These are phyloP conservation scores for Eumacrocentrus americanus DNA, from an alignment of 2,888 invertebrate species.

Conservation along the genomic window DNA sequence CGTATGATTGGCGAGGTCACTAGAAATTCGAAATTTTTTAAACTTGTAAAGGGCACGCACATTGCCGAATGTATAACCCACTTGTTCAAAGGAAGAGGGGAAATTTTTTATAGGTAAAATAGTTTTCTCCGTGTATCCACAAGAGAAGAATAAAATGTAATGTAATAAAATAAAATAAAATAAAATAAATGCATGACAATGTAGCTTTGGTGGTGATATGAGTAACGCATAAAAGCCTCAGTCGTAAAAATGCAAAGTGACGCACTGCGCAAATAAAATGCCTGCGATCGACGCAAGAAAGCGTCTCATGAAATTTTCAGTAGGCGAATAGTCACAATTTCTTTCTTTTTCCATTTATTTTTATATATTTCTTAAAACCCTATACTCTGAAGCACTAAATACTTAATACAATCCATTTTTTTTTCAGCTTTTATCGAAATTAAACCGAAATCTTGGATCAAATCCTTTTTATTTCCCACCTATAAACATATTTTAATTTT, in stretches of 20 bases:
- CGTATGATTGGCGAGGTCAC: too few relatives aligned
- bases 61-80: too few relatives aligned
- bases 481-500: conserved; percentile 3
- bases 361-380: too few relatives aligned
- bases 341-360: too few relatives aligned
- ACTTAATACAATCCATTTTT: too few relatives aligned
- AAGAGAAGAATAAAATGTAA: background rate
- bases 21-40: too few relatives aligned
- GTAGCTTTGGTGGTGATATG: conserved; percentile 21
- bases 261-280: conserved; percentile 47
- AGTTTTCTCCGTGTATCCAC: background rate
- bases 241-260: conserved; percentile 54
- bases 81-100: too few relatives aligned
- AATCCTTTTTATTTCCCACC: background rate
- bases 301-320: conserved; percentile 55
- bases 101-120: too few relatives aligned
- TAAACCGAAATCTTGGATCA: background rate
- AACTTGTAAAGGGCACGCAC: too few relatives aligned
- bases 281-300: conserved; percentile 43
- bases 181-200: conserved; percentile 10
- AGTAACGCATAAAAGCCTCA: conserved; percentile 33
- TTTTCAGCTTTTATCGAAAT: background rate
- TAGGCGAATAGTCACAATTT: conserved; percentile 38
- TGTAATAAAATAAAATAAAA: conserved; percentile 19
- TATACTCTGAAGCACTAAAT: too few relatives aligned